phyloP scores from a whole-genome alignment of 2,113 vertebrate species.

The Polypterus senegalus region DNA sequence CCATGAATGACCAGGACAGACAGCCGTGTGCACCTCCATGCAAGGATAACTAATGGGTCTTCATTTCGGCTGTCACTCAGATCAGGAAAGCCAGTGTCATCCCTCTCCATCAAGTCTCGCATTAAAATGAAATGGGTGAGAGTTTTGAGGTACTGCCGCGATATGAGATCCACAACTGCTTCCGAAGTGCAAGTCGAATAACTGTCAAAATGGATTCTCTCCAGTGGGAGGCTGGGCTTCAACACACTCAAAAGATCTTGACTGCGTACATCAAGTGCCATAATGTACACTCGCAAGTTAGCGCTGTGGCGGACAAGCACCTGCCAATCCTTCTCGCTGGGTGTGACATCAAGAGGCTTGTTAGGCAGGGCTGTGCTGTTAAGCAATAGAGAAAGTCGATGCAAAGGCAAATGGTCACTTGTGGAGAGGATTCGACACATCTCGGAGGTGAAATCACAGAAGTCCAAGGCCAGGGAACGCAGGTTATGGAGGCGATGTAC shows the following conservation, averaged over 20 bases:
- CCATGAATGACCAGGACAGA: slow-evolving; percentile 78
- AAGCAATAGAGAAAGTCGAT: slow-evolving; percentile 88
- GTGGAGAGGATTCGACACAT: slow-evolving; percentile 81
- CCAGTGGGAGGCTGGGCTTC: slow-evolving; percentile 90
- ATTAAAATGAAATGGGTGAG: slow-evolving; percentile 92
- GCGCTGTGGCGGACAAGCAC: slow-evolving; percentile 76
- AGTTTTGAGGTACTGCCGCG: slow-evolving; percentile 92
- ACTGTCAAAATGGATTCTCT: slow-evolving; percentile 94
- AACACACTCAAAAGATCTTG: slow-evolving; percentile 85
- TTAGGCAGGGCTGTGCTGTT: slow-evolving; percentile 77
- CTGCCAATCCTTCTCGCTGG: slow-evolving; percentile 88
- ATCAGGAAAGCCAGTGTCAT: slow-evolving; percentile 84
- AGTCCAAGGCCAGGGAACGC: slow-evolving; percentile 84
- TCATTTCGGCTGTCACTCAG: slow-evolving; percentile 88
- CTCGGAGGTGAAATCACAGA: slow-evolving; percentile 86
- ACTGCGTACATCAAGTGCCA: slow-evolving; percentile 86
- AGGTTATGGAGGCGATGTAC: slow-evolving; percentile 77
- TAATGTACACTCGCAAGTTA: slow-evolving; percentile 88
- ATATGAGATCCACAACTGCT: slow-evolving; percentile 84
- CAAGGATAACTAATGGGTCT: slow-evolving; percentile 86
- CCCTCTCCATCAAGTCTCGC: slow-evolving; percentile 63
- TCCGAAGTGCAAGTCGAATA: slow-evolving; percentile 81
- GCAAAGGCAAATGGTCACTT: slow-evolving; percentile 74
- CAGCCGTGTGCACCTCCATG: slow-evolving; percentile 90
- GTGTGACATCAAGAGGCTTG: slow-evolving; percentile 77